Evolutionary conservation across 2,888 invertebrate species (phyloP).

Genomic region (Mythimna albipuncta): DNA sequence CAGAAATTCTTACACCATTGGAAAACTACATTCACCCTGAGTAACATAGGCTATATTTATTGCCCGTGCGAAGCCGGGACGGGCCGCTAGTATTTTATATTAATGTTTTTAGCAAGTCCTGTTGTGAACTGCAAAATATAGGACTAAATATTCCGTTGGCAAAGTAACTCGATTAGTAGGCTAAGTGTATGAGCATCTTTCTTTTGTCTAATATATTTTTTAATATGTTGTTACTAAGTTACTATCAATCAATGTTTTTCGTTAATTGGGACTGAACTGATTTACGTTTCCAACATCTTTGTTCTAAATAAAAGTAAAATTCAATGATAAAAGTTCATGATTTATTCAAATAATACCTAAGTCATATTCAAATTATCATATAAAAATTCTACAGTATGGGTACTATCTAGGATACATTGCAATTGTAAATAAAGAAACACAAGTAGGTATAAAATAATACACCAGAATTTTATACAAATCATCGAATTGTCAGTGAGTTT

Average conservation of each 20-base stretch:
- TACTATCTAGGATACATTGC: conserved; percentile 34
- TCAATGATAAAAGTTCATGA: conserved; percentile 28
- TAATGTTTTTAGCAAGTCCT: not conserved
- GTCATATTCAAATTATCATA: conserved; percentile 38
- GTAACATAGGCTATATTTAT: too few species aligned
- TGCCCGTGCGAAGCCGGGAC: too few species aligned
- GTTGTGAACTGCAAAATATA: not conserved
- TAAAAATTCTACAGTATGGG: conserved; percentile 44
- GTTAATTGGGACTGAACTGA: not conserved
- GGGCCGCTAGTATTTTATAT: too few species aligned
- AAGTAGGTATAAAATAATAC: conserved; percentile 23
- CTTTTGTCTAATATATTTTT: not conserved
- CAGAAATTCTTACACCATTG: too few species aligned
- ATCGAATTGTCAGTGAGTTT: not conserved
- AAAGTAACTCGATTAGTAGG: too few species aligned
- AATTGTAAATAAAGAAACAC: conserved; percentile 53
- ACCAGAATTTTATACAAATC: conserved; percentile 23
- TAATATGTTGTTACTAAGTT: not conserved
- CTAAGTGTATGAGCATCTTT: not conserved
- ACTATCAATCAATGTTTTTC: not conserved
- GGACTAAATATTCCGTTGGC: too few species aligned
- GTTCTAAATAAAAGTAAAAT: conserved; percentile 15
- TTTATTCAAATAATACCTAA: conserved; percentile 61
- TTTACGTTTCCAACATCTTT: not conserved
- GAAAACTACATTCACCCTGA: too few species aligned